Conservation (phyloP, 1,140 invertebrate genomes). For the Drosophila navojoa region DNA sequence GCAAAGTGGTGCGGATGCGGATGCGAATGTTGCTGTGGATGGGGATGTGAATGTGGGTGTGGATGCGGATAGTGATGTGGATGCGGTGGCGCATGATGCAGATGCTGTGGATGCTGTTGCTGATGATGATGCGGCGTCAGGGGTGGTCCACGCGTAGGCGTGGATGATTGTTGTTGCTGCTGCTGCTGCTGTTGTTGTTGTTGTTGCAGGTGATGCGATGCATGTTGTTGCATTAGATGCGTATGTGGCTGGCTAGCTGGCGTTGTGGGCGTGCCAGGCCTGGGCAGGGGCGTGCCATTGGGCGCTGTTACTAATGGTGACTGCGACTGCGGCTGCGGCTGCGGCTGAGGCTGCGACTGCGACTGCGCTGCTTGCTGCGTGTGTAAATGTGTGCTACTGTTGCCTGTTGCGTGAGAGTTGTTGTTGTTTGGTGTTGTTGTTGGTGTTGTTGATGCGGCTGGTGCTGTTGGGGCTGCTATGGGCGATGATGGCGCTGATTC, state of each 20-base stretch:
- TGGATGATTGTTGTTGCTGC: slow-evolving; percentile 30
- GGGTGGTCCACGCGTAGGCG: slow-evolving; percentile 37
- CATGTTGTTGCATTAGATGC: slow-evolving; percentile 38
- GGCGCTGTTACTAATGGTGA: slow-evolving; percentile 19
- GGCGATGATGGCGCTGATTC: slow-evolving; percentile 61
- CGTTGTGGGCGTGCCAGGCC: slow-evolving; percentile 63
- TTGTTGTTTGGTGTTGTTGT: slow-evolving; percentile 21
- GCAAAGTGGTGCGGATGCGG: slow-evolving; percentile 39
- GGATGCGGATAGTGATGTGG: slow-evolving; percentile 49
- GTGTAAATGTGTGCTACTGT: slow-evolving; percentile 44
- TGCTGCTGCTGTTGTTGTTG: slow-evolving; percentile 51
- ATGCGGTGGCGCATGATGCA: slow-evolving; percentile 44
- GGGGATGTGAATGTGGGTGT: slow-evolving; percentile 46
- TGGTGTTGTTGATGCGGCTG: slow-evolving; percentile 27
- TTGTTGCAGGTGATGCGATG: slow-evolving; percentile 35
- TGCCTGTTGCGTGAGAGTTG: slow-evolving; percentile 47
- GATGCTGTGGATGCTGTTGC: slow-evolving; percentile 52
- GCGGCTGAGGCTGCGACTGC: slow-evolving; percentile 2
- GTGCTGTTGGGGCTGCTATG: slow-evolving; percentile 28
- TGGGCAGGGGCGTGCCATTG: slow-evolving; percentile 25
- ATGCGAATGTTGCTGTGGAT: slow-evolving; percentile 31
- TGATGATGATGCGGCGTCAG: slow-evolving; percentile 33
- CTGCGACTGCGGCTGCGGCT: slow-evolving; percentile 49
- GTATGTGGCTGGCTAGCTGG: slow-evolving; percentile 38
- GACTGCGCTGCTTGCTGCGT: slow-evolving; percentile 42